Conservation (phyloP, 2,888 invertebrate species). For the Belgica antarctica region DNA sequence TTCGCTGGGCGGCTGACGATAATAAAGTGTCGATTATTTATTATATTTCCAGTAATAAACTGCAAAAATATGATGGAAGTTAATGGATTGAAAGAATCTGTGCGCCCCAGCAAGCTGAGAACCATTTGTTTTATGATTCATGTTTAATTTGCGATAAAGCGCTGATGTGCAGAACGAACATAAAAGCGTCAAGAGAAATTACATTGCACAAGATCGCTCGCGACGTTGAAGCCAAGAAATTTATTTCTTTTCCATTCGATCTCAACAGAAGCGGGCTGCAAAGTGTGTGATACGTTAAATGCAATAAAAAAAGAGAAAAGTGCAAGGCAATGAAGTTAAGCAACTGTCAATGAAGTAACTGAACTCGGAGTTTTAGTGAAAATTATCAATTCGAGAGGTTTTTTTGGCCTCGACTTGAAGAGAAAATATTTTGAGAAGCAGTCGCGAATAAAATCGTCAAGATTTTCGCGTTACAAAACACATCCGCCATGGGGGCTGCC, state of each 20-base stretch:
- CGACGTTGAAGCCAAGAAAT: too few species aligned
- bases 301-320: background rate
- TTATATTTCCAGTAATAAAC: constrained; percentile 29
- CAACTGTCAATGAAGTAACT: background rate
- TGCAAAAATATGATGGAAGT: constrained; percentile 31
- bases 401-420: background rate
- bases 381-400: background rate
- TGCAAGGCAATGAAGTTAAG: constrained; percentile 13
- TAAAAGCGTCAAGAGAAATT: background rate
- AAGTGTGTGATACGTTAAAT: background rate
- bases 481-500: constrained; percentile 74
- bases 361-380: background rate
- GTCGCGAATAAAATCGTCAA: constrained; percentile 43
- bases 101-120: background rate
- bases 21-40: constrained; percentile 30
- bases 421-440: background rate
- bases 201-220: constrained; percentile 6
- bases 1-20: background rate
- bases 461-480: constrained; percentile 70
- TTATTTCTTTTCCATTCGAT: background rate
- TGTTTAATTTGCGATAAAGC: constrained; percentile 31
- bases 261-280: background rate
- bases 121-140: constrained; percentile 43
- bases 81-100: constrained; percentile 40
- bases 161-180: background rate